Base-by-base conservation (phyloP, 2,797 vertebrate species). In the Leptoclinus maculatus region DNA sequence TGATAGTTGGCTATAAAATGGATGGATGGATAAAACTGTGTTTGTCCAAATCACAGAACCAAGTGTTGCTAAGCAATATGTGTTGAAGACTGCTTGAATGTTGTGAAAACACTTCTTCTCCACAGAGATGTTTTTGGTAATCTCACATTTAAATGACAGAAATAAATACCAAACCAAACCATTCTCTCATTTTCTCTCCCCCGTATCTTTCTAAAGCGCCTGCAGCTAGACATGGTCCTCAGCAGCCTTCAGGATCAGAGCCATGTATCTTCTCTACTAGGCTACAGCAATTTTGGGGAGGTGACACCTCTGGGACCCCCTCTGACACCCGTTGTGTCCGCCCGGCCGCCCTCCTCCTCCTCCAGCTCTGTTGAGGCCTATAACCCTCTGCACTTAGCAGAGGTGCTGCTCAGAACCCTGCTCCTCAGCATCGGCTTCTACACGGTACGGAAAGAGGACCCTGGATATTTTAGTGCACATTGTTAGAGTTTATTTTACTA, bases 241-340 rank as follows among this genome's bases (percentile, higher is more conserved):
- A 96, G 94, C 84, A 96, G 96, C 88, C 95, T 96, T 58, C 96
- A 96, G 90, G 96, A 96, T 79, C 95, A 96, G 91, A 94, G 93
- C 87, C 95, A 96, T 34, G 89, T 96, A 51, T 95, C 96, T 6
- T 96, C 95, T 72, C 87, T 96, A 57, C 88, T 96, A 3, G 96
- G 95, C 23, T 96, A 96, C 91, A 96, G 95, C 82, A 93, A 91
- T 77, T 94, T 95, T 41, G 95, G 94, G 49, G 96, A 96, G 65
- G 85, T 93, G 58, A 83, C 93, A 7, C 80, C 87, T 58, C 77
- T 92, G 10, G 93, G 91, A 38, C 83, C 91, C 11, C 87, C 92
- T n/a, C 82, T 87, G 62, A 89, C 91, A 9, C 88, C 91, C 2
- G 84, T 87, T 14, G 9, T 83, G 69, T 87, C 91, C 0, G 85